Evolutionary conservation across 1,140 invertebrate species (phyloP).

Genomic region (Zaprionus tsacasi): DNA sequence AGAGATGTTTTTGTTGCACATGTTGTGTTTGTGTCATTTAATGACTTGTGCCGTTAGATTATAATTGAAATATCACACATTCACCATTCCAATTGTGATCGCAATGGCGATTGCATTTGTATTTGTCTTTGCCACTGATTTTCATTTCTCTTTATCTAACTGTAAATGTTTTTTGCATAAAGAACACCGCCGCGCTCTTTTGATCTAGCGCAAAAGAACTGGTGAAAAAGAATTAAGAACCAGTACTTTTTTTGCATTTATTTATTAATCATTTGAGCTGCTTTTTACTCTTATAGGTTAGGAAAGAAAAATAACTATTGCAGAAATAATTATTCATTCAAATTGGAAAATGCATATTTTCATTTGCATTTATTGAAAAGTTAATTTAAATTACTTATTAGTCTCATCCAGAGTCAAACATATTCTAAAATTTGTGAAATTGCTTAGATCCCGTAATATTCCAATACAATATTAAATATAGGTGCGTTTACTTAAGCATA

Average conservation of each 20-base stretch:
- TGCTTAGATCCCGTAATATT: too few species aligned
- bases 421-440: too few species aligned
- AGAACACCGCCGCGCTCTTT: background rate
- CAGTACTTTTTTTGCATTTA: background rate
- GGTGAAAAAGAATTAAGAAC: background rate
- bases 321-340: background rate
- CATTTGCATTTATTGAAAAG: too few species aligned
- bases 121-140: constrained; percentile 9
- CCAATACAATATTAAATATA: too few species aligned
- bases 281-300: background rate
- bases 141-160: constrained; percentile 3
- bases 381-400: too few species aligned
- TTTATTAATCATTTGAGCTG: too few species aligned
- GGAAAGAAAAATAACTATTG: too few species aligned
- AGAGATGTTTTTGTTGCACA: constrained; percentile 24
- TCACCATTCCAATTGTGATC: constrained; percentile 40
- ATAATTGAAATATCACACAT: constrained; percentile 82
- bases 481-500: too few species aligned
- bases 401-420: too few species aligned
- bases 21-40: constrained; percentile 68
- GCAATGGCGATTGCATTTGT: constrained; percentile 28
- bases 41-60: constrained; percentile 74
- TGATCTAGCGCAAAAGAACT: background rate
- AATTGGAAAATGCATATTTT: too few species aligned
- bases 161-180: constrained; percentile 10